Conservation (phyloP, 53 echinoderm and acorn worm species). For the Hippasteria phrygiana region DNA sequence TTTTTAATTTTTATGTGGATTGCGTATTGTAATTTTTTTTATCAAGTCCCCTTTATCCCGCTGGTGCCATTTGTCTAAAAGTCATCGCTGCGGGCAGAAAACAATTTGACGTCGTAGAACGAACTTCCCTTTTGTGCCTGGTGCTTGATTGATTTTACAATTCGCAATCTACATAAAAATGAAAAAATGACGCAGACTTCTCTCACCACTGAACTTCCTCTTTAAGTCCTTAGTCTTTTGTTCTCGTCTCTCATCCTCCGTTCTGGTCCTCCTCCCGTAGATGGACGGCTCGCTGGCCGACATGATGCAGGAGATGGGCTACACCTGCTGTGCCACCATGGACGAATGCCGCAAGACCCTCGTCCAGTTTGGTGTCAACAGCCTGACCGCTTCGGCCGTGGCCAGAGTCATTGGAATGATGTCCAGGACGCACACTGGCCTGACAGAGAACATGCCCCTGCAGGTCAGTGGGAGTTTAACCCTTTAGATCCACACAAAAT, state of each 20-base stretch:
- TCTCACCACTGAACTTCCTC: too few species aligned
- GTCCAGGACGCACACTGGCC: conserved; percentile 89
- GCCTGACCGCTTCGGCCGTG: conserved; percentile 78
- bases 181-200: too few species aligned
- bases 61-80: too few species aligned
- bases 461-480: conserved; percentile 74
- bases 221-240: not conserved
- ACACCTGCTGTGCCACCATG: conserved; percentile 83
- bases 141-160: too few species aligned
- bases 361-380: conserved; percentile 79
- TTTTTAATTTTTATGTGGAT: too few species aligned
- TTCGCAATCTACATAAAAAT: too few species aligned
- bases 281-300: conserved; percentile 94
- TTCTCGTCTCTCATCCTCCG: not conserved
- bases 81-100: too few species aligned
- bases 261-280: conserved; percentile 34
- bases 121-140: too few species aligned
- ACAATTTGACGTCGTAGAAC: too few species aligned
- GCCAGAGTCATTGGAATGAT: conserved; percentile 98
- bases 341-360: conserved; percentile 94
- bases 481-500: not conserved
- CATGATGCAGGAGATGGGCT: conserved; percentile 95
- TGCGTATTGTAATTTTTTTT: too few species aligned
- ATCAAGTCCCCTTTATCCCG: too few species aligned
- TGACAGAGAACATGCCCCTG: conserved; percentile 84